Base-by-base conservation (phyloP, 1,140 invertebrate species). In the Drosophila tristis region DNA sequence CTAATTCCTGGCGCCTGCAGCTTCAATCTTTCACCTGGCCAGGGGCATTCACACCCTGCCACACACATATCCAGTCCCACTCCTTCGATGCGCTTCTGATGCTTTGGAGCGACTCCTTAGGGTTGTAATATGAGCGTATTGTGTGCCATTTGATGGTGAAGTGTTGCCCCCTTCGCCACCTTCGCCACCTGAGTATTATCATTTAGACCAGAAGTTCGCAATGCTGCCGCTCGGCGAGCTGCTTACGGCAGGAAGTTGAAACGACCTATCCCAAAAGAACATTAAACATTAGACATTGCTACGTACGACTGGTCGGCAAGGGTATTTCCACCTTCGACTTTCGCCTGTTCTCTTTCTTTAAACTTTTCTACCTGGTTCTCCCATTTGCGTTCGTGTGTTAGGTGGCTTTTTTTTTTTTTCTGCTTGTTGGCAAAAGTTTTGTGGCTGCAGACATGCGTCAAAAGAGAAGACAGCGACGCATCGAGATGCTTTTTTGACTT, bases 1-100 rank as follows among this genome's bases (percentile, higher is more conserved):
- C 82, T 86, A 86, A 86, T 86, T 86, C 78, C 66, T 72, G 84
- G 23, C 62, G 74, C 81, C 71, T 71, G 59, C 84, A 85, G 80
- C 77, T 74, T 80, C 80, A 85, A 84, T 85, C 76, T 80, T 63
- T 80, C 75, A 79, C 51, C 76, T 74, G 54, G 53, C 79, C 68
- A 47, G 61, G 57, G 47, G 47, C 63, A 57, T 29, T 45, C 8
- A 49, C 39, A 15, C n/a, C 16, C 13, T 15, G 50, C 48, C 54
- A 47, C 25, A 57, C 26, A 70, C 26, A 70, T 9, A 20, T 7
- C 42, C 13, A 20, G 31, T 2, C 15, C 61, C 23, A 11, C n/a
- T 48, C 31, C 9, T 20, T 11, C 13, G 20, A 29, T 13, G 29
- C 68, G 50, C 51, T 70, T 20, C 35, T 50, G 64, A 26, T 39